Evolutionary conservation across 2,797 vertebrate species (phyloP), one percentile per base, ranked within the genome.

Genomic region (Adrianichthys oophorus): DNA sequence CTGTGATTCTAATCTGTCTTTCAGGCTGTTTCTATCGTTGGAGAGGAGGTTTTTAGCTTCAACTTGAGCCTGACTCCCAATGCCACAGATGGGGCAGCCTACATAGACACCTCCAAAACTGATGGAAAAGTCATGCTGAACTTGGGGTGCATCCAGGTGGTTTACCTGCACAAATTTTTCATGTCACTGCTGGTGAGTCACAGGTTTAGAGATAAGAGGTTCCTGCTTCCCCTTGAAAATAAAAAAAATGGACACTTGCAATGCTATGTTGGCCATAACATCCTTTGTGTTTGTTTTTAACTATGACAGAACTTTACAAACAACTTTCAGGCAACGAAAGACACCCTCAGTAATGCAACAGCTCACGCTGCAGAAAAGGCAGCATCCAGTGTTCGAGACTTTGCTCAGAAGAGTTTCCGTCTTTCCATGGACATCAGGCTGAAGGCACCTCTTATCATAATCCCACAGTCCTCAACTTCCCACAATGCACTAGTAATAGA

Each of bases 11-110:
- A 6, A 1, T 10, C 21, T 66, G 14, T 61, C 42, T 43, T 40
- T 18, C 73, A 99, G 98, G 93, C 93, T 17, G 91, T 99, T 80
- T 98, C 94, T 64, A 98, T 98, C 12, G 85, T 98, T 79, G 95
- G 93, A 54, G 93, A 97, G 44, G 97, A 98, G 89, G 98, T 99
- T 49, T 99, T 99, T 70, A 92, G 93, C 58, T 97, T 98, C 72
- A 80, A 83, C 42, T 79, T 98, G 92, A 92, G 88, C 41, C 89
- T 98, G 72, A 98, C 95, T 45, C 95, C 95, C 0, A 92, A 91
- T 1, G 94, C 95, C 62, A 98, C 96, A 0, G 92, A 94, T 46
- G 98, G 94, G 1, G 78, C 86, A 0, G 90, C 92, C 3, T 98
- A 99, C 1, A 15, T 84, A 0, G 93, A 99, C 65, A 94, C 93